Conservation (phyloP, 1,140 invertebrate species). For the Drosophila lacertosa region DNA sequence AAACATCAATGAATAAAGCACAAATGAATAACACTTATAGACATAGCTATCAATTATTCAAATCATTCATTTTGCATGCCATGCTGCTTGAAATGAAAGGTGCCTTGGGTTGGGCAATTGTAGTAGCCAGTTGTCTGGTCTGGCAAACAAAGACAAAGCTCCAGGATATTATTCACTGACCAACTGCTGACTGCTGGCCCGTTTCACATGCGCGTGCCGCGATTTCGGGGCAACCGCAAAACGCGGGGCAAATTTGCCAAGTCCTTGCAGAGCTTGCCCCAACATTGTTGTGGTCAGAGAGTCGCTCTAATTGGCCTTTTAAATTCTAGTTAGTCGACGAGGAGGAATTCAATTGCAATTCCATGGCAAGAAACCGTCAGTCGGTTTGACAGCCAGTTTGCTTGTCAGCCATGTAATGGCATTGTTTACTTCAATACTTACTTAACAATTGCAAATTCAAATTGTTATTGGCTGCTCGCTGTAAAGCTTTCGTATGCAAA, state of each 20-base stretch:
- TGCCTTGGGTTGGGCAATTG: too few species aligned
- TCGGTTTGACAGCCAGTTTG: neutral
- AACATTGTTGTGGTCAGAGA: conserved; percentile 7
- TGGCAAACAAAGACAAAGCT: too few species aligned
- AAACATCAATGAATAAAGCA: too few species aligned
- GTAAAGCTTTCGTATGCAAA: conserved; percentile 5
- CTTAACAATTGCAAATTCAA: conserved; percentile 17
- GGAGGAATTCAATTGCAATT: conserved; percentile 18
- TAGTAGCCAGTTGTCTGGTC: too few species aligned
- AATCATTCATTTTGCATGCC: too few species aligned
- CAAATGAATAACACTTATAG: too few species aligned
- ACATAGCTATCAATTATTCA: too few species aligned
- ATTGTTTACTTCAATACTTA: neutral
- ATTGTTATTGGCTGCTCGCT: neutral
- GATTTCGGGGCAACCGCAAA: neutral
- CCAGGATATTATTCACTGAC: too few species aligned
- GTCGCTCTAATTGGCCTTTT: conserved; percentile 35
- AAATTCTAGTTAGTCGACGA: conserved; percentile 6
- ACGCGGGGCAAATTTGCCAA: conserved; percentile 6
- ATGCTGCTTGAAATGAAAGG: too few species aligned
- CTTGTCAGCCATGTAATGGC: neutral
- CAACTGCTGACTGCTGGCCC: too few species aligned
- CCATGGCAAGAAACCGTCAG: conserved; percentile 4
- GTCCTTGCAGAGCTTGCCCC: neutral
- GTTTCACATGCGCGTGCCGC: too few species aligned